Evolutionary conservation across 35 echinoderm and acorn worm genomes (phyloP), one percentile per base, ranked within the genome.

Genomic region (Heliocidaris tuberculata): DNA sequence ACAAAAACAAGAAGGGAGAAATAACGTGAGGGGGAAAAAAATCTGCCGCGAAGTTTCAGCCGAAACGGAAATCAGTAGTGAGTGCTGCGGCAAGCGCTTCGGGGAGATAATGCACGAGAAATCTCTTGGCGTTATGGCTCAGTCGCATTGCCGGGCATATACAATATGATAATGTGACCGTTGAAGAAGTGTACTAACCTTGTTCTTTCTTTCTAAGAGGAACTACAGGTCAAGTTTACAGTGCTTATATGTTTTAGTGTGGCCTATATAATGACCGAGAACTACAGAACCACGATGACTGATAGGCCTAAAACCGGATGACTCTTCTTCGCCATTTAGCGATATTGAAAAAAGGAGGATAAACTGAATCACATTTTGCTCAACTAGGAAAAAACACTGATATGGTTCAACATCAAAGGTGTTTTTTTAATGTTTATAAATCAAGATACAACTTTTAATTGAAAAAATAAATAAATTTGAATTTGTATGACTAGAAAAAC

Each of bases 31-130:
- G 31, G 47, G 87, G 31, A 89, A 89, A 89, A 89, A 89, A 89
- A 89, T 47, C 31, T 89, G 47, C 87, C 31, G 87, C 10, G 31
- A 48, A 48, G 47, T 89, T 89, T 89, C 47, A 93, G 48, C 91
- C 29, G 29, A 48, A 93, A 93, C 47, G 91, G 91, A 93, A 93
- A 93, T 93, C 91, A 93, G 91, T 48, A 93, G 91, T 59, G 91
- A 93, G 48, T 48, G 48, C 48, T 59, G 91, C 91, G 91, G 11
- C 91, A 93, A 93, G 50, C 91, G 91, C 48, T 93, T 2, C 31
- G 50, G 91, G 50, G 50, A 93, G 91, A 93, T 93, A 93, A 32
- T 32, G 87, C 87, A 32, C 0, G 87, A 89, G 31, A 89, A 78
- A 78, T 78, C 65, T 78, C 65, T 19, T 78, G 65, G 65, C 65